Evolutionary conservation across 2,797 vertebrate species (phyloP).

Genomic region (Liasis olivaceus): DNA sequence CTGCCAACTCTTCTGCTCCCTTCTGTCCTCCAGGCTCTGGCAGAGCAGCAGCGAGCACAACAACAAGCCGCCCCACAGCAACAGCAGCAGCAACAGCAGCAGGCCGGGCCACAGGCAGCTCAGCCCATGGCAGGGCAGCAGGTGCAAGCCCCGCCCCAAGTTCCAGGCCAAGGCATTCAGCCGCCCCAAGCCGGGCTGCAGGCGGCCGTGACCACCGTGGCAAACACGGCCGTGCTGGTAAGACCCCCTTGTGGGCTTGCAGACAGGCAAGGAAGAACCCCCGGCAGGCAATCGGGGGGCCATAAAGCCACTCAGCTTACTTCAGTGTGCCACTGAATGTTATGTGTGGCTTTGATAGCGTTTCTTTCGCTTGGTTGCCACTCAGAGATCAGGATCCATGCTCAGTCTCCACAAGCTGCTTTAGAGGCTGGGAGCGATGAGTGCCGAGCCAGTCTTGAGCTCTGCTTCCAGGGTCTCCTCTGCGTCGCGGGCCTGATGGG

Average conservation of each 20-base stretch:
- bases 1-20: neutral
- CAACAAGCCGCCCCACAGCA: conserved; percentile 77
- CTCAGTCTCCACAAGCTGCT: neutral
- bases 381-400: neutral
- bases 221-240: conserved; percentile 88
- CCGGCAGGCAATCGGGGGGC: neutral
- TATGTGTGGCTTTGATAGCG: neutral
- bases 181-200: conserved; percentile 77
- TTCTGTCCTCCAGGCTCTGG: conserved; percentile 79
- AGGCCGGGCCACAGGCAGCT: conserved; percentile 65
- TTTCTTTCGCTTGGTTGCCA: neutral
- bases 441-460: too few relatives aligned
- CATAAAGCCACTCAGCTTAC: neutral
- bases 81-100: conserved; percentile 49
- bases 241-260: conserved; percentile 47
- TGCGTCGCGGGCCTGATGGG: too few relatives aligned
- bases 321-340: neutral
- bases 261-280: neutral
- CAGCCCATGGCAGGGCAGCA: conserved; percentile 64
- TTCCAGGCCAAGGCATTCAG: conserved; percentile 76
- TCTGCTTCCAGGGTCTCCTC: too few relatives aligned
- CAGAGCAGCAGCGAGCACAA: conserved; percentile 91
- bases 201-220: conserved; percentile 79
- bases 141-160: conserved; percentile 74
- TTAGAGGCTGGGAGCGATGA: neutral